Conservation (phyloP, 2,797 vertebrate genomes). For the Nyctibius grandis region DNA sequence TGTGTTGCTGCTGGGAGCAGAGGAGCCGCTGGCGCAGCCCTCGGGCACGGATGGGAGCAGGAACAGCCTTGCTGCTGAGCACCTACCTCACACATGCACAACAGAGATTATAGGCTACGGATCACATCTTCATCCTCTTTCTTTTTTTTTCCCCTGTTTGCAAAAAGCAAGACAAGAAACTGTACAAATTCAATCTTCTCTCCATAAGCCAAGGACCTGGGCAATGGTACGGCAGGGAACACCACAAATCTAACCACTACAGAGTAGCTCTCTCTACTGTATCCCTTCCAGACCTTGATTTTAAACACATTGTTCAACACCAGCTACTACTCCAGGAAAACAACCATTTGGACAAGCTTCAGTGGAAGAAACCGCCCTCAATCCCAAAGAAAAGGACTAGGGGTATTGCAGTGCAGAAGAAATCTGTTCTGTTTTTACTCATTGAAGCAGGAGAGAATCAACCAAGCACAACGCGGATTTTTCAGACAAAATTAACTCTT, state of each 20-base stretch:
- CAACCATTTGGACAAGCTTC: not conserved
- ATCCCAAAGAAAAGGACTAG: not conserved
- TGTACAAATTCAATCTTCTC: not conserved
- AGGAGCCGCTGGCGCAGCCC: not conserved
- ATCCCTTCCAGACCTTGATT: not conserved
- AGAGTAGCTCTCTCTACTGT: not conserved
- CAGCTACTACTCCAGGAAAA: not conserved
- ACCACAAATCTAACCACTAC: not conserved
- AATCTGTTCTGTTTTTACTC: not conserved
- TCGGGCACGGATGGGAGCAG: accelerated
- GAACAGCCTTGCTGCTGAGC: not conserved
- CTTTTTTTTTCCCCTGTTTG: not conserved
- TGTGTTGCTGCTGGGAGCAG: not conserved
- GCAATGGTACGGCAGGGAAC: not conserved
- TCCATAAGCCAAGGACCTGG: not conserved
- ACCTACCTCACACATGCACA: not conserved
- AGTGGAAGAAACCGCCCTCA: not conserved
- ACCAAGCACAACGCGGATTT: not conserved
- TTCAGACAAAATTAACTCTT: not conserved
- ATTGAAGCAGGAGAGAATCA: not conserved
- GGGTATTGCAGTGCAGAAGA: not conserved
- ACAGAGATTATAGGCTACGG: not conserved
- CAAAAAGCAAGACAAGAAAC: not conserved
- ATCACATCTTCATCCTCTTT: accelerated
- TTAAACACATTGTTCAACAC: not conserved